Evolutionary conservation across 2,113 vertebrate genomes (phyloP).

Genomic region (Orcinus orca): DNA sequence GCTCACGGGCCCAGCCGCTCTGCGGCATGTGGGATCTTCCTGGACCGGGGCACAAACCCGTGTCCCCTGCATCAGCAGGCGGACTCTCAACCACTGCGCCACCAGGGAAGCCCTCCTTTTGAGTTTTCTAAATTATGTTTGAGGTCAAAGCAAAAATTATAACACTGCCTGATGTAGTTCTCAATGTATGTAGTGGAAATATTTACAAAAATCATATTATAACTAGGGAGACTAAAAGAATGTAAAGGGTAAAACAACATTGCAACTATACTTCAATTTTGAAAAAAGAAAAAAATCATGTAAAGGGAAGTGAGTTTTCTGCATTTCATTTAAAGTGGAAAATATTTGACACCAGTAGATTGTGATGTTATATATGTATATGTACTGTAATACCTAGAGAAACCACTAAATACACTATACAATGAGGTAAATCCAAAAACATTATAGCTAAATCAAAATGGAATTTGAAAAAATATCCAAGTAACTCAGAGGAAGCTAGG

Average conservation of each 20-base stretch:
- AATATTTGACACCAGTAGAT: not conserved
- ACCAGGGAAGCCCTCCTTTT: not conserved
- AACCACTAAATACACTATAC: not conserved
- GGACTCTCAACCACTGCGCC: too few relatives aligned
- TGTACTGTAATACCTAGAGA: not conserved
- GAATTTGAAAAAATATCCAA: too few relatives aligned
- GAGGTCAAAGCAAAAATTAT: not conserved
- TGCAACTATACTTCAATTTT: too few relatives aligned
- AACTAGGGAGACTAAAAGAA: too few relatives aligned
- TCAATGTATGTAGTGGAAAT: not conserved
- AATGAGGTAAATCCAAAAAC: not conserved
- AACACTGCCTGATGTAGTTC: not conserved
- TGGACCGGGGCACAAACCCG: accelerated
- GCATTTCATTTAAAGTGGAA: not conserved
- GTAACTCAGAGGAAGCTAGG: too few relatives aligned
- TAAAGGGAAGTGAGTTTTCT: not conserved
- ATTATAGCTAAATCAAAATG: not conserved
- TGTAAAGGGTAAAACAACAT: too few relatives aligned
- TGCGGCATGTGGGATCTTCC: too few relatives aligned
- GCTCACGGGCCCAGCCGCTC: too few relatives aligned
- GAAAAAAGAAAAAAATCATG: not conserved
- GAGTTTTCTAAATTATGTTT: not conserved
- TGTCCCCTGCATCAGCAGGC: too few relatives aligned
- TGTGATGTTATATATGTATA: not conserved
- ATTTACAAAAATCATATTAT: too few relatives aligned